Base-by-base conservation (phyloP, 2,113 vertebrate genomes). In the Gallinago media region DNA sequence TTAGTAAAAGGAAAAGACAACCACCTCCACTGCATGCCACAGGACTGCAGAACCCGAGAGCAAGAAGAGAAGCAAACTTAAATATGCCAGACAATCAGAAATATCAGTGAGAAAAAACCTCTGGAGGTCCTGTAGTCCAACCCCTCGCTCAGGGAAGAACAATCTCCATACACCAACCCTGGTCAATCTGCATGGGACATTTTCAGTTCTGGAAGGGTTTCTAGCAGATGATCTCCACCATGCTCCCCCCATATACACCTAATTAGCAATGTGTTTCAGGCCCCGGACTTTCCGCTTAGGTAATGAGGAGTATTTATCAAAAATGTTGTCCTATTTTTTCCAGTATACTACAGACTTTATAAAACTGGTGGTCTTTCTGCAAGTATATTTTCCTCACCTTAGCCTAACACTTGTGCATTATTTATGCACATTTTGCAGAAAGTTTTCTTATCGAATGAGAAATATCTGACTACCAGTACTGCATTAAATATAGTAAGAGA, bases 351-450 rank as follows among this genome's bases (percentile, higher is more conserved):
- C 40, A 6, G 16, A 29, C 79, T 96, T 65, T 27, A 84, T 19
- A 62, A 81, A 76, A 70, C 72, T 32, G 47, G 86, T 20, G 4
- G 15, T 95, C 56, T 59, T 78, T 52, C 56, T 62, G 52, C 85
- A 88, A 91, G 73, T 68, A 27, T 6, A 52, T 87, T 97, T 90
- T 87, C 66, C 78, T 94, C 80, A 44, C 89, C 62, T 96, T n/a
- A 44, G 50, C 34, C 1, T 63, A 95, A 74, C 71, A 56, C 52
- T n/a, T 42, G 50, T 22, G 79, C 67, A 86, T 44, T 90, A 76
- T 62, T 95, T 91, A 92, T 73, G 88, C 73, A 77, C 42, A 47
- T 84, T 79, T 89, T 92, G 81, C 40, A 79, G 78, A 87, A 90
- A 68, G 36, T 71, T 79, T 23, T 70, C 61, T 14, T 88, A 94